Evolutionary conservation across 2,888 invertebrate species (phyloP), one percentile per base, ranked within the genome.

Genomic region (Lithodes maja): DNA sequence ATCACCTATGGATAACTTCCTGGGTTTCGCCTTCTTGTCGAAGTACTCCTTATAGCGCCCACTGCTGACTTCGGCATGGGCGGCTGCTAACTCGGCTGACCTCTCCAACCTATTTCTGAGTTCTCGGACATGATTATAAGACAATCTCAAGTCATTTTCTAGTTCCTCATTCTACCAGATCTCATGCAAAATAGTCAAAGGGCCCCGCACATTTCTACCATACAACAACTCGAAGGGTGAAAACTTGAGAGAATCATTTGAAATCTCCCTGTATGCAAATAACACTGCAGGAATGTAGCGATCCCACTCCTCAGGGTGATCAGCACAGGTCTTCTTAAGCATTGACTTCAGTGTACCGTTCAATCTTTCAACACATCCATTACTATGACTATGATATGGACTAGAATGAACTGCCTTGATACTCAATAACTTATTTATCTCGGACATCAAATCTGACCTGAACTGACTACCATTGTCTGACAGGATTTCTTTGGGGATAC

Each of bases 251-350:
- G 15, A n/a, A n/a, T n/a, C 71, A n/a, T 71, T n/a, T 3, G 71
- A n/a, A 7, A n/a, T 71, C n/a, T 71, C 71, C 3, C 71, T 9
- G 17, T 71, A 71, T 15, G 71, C 71, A 71, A 71, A 71, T 15
- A 71, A n/a, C 3, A 71, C 12, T 15, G n/a, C 71, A n/a, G 71
- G 71, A 15, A 71, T n/a, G 15, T n/a, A 71, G 12, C 71, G 12
- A n/a, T 71, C 71, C 71, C 71, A 71, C 17, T n/a, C 71, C 71
- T 15, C 3, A 9, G 15, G 71, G 3, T n/a, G 71, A 15, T 71
- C 71, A 3, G 71, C 71, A 71, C 61, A 61, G 15, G n/a, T n/a
- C 3, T 71, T 71, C 71, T 71, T 71, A n/a, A 71, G 71, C 71
- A 71, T 71, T 3, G 9, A 3, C n/a, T 71, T 71, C 15, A 71